These are phyloP conservation scores for Oreochromis aureus DNA, from an alignment of 2,113 vertebrate species.

Conservation along the genomic window DNA sequence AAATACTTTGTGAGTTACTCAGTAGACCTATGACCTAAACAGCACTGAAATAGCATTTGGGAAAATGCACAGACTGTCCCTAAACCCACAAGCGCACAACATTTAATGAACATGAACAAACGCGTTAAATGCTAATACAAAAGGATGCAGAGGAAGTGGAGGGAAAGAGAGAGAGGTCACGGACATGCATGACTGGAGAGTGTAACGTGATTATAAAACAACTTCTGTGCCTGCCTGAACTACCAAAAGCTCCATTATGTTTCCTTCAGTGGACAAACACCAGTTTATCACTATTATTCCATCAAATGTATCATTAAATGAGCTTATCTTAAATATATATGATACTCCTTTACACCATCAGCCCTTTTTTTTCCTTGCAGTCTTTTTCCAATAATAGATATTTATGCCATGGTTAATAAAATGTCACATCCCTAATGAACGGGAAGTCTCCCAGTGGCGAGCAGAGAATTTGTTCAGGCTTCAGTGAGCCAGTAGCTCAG, in stretches of 20 bases:
- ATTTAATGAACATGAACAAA: neutral
- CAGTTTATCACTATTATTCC: neutral
- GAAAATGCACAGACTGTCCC: neutral
- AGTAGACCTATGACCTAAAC: neutral
- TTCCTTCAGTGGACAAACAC: neutral
- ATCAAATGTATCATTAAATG: neutral
- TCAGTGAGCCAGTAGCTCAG: neutral
- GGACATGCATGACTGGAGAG: neutral
- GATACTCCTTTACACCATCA: neutral
- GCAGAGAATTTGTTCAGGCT: conserved; percentile 14
- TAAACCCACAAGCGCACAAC: neutral
- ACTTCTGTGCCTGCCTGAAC: neutral
- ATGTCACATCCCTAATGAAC: neutral
- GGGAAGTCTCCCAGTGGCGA: neutral
- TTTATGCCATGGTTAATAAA: conserved; percentile 4
- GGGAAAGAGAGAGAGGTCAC: neutral
- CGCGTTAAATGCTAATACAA: neutral
- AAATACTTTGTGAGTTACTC: neutral
- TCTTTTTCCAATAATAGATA: neutral
- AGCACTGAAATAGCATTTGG: neutral
- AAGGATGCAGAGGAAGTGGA: neutral
- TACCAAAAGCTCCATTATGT: neutral
- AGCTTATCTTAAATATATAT: neutral
- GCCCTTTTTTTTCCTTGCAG: neutral
- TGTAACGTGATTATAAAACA: neutral